Evolutionary conservation across 2,888 invertebrate species (phyloP), one percentile per base, ranked within the genome.

Genomic region (Lasius fuliginosus): DNA sequence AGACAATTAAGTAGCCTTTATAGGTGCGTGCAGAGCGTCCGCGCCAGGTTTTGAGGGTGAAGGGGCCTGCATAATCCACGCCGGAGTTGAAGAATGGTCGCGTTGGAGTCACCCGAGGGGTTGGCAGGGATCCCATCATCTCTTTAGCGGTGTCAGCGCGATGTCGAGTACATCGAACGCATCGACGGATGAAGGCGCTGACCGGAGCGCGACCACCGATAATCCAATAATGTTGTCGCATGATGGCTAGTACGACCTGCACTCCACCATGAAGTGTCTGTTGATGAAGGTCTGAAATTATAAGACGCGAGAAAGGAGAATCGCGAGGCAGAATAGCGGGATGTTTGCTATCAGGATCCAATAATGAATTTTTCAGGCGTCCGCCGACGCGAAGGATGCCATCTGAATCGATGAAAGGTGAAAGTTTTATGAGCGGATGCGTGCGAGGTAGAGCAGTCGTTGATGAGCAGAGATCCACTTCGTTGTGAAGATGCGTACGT

Each of bases 51-150:
- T 84, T 84, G 12, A 91, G 6, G 0, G 62, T 46, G 62, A 89
- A 40, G 1, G 90, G 91, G 6, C 89, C 90, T 6, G 91, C 90
- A 46, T 90, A 91, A 56, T 91, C 90, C 0, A 92, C 68, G 0
- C 89, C 90, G 0, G 85, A 83, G 33, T 83, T 65, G 0, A 62
- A 11, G 49, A 90, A 91, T 0, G 88, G 56, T 1, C 86, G 84
- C 5, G 86, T 79, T 1, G 85, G 86, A 11, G 82, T 81, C 9
- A 90, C 74, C 9, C 91, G 64, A 11, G 60, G 1, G 0, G n/a
- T 0, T 0, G 90, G 90, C 6, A 90, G 74, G 53, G 88, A 85
- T 1, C 89, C 87, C 90, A 90, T 90, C n/a, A 88, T 40, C 49
- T 89, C 88, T 8, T 85, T 33, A 4, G 73, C 2, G 84, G 6